Percentiles rank a stretch among this genome's conserved stretches.
Evolutionary conservation across 2,888 invertebrate species (phyloP).

Genomic region (Macaria notata): DNA sequence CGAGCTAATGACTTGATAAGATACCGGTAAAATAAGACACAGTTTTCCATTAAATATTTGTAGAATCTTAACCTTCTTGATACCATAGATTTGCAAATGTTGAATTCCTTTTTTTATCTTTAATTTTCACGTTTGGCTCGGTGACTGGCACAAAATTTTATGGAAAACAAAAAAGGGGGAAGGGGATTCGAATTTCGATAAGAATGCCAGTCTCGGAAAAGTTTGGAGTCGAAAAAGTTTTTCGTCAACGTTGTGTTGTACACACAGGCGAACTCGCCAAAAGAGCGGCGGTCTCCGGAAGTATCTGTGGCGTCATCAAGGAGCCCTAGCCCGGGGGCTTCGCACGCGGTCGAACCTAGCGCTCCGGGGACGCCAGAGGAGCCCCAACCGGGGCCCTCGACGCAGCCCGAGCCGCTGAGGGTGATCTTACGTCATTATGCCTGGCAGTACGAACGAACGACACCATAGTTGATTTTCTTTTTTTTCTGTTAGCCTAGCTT

Average conservation of each 20-base stretch:
- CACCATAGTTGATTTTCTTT: constrained; percentile 75
- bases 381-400: constrained; percentile 65
- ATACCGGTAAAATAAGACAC: constrained; percentile 31
- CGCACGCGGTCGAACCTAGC: constrained; percentile 44
- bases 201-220: constrained; percentile 32
- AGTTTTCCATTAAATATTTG: constrained; percentile 33
- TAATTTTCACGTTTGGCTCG: constrained; percentile 14
- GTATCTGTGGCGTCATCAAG: constrained; percentile 48
- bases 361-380: constrained; percentile 49
- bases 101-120: constrained; percentile 69
- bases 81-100: constrained; percentile 55
- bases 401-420: constrained; percentile 66
- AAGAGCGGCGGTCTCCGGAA: constrained; percentile 61
- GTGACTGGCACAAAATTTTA: constrained; percentile 22
- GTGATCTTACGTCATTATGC: constrained; percentile 79
- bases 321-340: constrained; percentile 50
- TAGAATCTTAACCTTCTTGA: constrained; percentile 26
- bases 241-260: constrained; percentile 31
- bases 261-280: constrained; percentile 55
- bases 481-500: constrained; percentile 72
- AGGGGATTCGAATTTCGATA: constrained; percentile 38
- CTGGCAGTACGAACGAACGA: constrained; percentile 81
- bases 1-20: constrained; percentile 39
- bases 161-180: constrained; percentile 38
- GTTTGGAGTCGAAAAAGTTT: constrained; percentile 1